These are phyloP conservation scores for Dicerorhinus sumatrensis DNA, from an alignment of 2,113 vertebrate species.

Conservation along the genomic window DNA sequence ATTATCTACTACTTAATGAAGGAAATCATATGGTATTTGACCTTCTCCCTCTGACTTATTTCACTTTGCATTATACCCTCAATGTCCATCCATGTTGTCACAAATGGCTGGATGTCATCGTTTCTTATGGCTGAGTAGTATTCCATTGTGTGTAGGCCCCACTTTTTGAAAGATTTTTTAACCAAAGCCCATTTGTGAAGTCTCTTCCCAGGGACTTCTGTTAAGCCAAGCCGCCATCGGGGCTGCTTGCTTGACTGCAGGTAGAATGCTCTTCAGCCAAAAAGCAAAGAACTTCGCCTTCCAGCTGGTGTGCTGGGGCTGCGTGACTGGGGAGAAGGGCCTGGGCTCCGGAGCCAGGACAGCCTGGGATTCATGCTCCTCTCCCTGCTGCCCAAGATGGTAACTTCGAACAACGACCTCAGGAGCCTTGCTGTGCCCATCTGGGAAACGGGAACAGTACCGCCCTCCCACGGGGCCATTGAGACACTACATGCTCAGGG, in stretches of 20 bases:
- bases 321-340: rapidly evolving
- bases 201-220: neutral
- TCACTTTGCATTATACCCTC: no score
- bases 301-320: neutral
- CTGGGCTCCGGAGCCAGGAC: neutral
- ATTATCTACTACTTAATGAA: no score
- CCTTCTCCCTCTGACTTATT: no score
- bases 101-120: no score
- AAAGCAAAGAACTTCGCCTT: neutral
- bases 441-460: neutral
- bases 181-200: neutral
- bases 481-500: neutral
- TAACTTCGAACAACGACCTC: neutral
- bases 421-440: neutral
- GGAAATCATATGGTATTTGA: no score
- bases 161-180: neutral
- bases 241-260: neutral
- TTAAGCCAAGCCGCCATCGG: rapidly evolving
- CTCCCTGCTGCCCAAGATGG: neutral
- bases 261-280: neutral
- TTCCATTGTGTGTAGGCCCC: no score
- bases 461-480: neutral
- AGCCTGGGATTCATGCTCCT: neutral
- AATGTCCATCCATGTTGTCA: no score
- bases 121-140: no score